These are phyloP conservation scores for Mixornis gularis DNA, from an alignment of 2,113 vertebrate genomes.

Conservation along the genomic window DNA sequence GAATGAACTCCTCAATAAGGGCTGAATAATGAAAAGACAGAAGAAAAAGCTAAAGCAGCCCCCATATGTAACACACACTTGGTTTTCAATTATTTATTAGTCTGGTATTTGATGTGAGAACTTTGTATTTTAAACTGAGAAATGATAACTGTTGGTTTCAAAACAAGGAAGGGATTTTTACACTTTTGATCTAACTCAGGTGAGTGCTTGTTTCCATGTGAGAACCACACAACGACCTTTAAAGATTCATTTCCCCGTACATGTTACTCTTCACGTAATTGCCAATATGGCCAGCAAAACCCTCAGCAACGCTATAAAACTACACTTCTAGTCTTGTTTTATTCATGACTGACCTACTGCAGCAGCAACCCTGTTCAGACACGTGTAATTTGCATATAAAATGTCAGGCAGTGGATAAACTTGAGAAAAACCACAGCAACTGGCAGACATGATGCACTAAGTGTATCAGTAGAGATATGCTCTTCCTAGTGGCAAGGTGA, in stretches of 20 bases:
- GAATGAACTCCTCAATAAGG: not conserved
- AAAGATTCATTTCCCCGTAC: not conserved
- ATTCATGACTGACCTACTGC: not conserved
- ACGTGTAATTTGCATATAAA: not conserved
- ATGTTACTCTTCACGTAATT: not conserved
- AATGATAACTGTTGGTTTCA: not conserved
- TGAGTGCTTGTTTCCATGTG: not conserved
- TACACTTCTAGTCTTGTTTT: not conserved
- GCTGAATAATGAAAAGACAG: not conserved
- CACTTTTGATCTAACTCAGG: not conserved
- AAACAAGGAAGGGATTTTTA: not conserved
- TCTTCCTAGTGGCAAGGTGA: not conserved
- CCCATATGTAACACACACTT: accelerated
- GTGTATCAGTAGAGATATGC: not conserved
- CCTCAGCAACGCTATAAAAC: not conserved
- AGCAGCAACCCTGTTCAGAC: not conserved
- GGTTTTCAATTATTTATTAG: not conserved
- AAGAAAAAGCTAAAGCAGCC: not conserved
- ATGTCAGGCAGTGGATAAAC: not conserved
- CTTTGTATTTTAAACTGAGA: not conserved
- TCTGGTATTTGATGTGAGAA: not conserved
- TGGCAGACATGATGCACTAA: not conserved
- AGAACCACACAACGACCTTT: not conserved
- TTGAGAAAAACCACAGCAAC: not conserved
- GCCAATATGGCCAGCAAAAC: not conserved